Evolutionary conservation across 1,140 invertebrate genomes (phyloP).

Genomic region (Leptinotarsa defecta): DNA sequence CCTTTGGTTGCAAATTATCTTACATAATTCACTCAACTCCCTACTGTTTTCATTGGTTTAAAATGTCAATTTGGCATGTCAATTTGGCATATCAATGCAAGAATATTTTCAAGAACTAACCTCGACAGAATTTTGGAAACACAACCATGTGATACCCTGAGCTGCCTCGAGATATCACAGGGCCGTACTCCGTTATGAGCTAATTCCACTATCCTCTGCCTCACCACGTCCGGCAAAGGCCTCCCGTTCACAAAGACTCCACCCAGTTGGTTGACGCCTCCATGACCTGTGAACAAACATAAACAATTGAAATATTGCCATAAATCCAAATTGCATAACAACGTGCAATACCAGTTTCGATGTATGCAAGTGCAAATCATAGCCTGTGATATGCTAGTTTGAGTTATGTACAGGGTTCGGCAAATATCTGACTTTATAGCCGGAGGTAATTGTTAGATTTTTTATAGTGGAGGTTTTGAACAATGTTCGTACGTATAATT

Average conservation of each 20-base stretch:
- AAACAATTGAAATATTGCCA: slow-evolving; percentile 35
- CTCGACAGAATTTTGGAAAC: slow-evolving; percentile 94
- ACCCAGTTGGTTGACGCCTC: slow-evolving; percentile 94
- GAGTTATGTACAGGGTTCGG: slow-evolving; percentile 23
- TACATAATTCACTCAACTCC: too few species aligned
- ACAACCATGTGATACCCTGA: slow-evolving; percentile 90
- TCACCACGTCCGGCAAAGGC: slow-evolving; percentile 90
- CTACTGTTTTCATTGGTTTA: too few species aligned
- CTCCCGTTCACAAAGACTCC: slow-evolving; percentile 96
- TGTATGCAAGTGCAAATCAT: slow-evolving; percentile 17
- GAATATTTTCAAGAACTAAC: slow-evolving; percentile 60
- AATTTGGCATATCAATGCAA: too few species aligned
- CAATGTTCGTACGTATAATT: too few species aligned
- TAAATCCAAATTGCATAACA: slow-evolving; percentile 32
- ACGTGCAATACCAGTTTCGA: slow-evolving; percentile 10
- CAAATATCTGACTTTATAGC: slow-evolving; percentile 7
- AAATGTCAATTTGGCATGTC: too few species aligned
- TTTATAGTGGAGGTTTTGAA: background rate
- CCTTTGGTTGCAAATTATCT: too few species aligned
- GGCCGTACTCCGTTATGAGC: slow-evolving; percentile 94
- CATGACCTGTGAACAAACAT: slow-evolving; percentile 73
- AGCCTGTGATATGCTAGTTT: slow-evolving; percentile 18
- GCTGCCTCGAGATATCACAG: slow-evolving; percentile 90
- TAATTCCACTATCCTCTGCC: slow-evolving; percentile 93
- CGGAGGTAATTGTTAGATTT: slow-evolving; percentile 13